Base-by-base conservation (phyloP, 2,888 invertebrate genomes). In the Cremastinae sp. region DNA sequence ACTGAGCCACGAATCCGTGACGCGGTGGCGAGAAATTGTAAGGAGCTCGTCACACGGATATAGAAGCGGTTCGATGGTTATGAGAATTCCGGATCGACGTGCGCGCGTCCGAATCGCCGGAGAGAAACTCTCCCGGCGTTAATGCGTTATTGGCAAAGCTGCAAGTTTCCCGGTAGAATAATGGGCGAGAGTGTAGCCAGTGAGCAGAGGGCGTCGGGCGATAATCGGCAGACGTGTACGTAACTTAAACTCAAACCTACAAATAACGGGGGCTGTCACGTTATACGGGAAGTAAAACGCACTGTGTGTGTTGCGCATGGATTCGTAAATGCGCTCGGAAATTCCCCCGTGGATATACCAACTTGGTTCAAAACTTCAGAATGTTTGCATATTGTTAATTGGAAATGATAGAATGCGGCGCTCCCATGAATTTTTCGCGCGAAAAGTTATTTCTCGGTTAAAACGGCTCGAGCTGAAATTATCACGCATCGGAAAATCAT, bases 341-440 rank as follows among this genome's bases (percentile, higher is more conserved):
- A 54, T 61, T 41, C 53, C 69, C 69, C 51, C 69, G 41, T 73
- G 59, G 64, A 69, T 47, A 61, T 47, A 69, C 64, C 53, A 43
- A 72, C 68, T 72, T 76, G 51, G 69, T 58, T 53, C 20, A 69
- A 69, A n/a, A n/a, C n/a, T 49, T 69, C 53, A 20, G 53, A 59
- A 49, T 76, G 69, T 65, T 65, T 70, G 73, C 59, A 54, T 53
- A 73, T 73, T 70, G 76, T 70, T 76, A 73, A 73, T 73, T 76
- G 53, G 59, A 70, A 64, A 53, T 53, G 73, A 64, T 68, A 59
- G 53, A 65, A 73, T 38, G 49, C 38, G n/a, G n/a, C n/a, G n/a
- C n/a, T n/a, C n/a, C n/a, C n/a, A n/a, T n/a, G n/a, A n/a, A n/a
- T n/a, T n/a, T n/a, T n/a, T n/a, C n/a, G n/a, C n/a, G n/a, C n/a